These are phyloP conservation scores for Anoura caudifer DNA, from an alignment of 2,113 vertebrate species.

Conservation along the genomic window DNA sequence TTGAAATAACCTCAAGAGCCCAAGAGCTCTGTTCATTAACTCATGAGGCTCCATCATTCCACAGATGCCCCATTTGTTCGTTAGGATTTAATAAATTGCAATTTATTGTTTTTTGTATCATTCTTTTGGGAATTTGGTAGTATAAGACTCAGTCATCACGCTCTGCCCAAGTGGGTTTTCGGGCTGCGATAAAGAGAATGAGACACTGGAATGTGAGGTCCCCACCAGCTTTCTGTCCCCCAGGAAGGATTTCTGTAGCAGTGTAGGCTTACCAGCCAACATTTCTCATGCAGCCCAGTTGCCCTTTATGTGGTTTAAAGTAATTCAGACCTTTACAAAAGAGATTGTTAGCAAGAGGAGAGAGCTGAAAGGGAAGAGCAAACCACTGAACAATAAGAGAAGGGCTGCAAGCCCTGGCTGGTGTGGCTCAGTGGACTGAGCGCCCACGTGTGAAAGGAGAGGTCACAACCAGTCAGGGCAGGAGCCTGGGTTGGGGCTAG, in stretches of 20 bases:
- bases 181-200: background rate
- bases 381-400: background rate
- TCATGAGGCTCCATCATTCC: background rate
- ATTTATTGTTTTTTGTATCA: background rate
- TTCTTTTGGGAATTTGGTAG: background rate
- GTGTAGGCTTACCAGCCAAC: background rate
- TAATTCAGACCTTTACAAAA: background rate
- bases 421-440: background rate
- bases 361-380: background rate
- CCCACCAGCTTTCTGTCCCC: background rate
- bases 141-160: background rate
- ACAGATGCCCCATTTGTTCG: background rate
- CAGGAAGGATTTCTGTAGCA: background rate
- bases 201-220: background rate
- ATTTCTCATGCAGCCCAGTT: background rate
- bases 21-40: background rate
- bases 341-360: background rate
- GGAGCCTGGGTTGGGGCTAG: too few relatives aligned
- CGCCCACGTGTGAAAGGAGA: accelerated
- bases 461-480: too few relatives aligned
- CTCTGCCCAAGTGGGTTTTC: background rate
- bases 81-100: background rate
- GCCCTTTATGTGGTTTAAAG: background rate
- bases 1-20: background rate
- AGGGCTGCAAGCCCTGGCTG: background rate